A percentile compares a stretch with the other conserved stretches of the same genome.
phyloP scores from a whole-genome alignment of 2,113 vertebrate genomes.

The Osmerus eperlanus region DNA sequence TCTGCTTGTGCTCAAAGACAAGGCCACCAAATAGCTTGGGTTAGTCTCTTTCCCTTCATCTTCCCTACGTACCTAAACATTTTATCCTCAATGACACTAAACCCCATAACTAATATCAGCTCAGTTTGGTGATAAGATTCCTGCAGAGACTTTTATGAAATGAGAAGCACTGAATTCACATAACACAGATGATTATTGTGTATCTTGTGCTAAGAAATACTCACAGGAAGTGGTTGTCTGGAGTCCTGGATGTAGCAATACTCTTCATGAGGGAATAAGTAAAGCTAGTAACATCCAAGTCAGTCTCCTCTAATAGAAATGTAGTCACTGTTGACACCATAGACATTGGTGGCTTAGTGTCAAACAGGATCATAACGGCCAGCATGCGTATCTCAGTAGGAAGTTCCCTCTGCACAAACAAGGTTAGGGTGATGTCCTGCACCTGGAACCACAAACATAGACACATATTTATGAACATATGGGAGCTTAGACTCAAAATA shows the following conservation, averaged over 20 bases:
- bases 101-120: too few species aligned
- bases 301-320: conserved; percentile 69
- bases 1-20: too few species aligned
- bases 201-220: conserved; percentile 25
- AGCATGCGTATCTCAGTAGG: conserved; percentile 71
- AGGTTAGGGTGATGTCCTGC: conserved; percentile 70
- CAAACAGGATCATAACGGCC: conserved; percentile 75
- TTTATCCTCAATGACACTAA: too few species aligned
- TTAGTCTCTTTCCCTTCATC: too few species aligned
- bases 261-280: conserved; percentile 74
- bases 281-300: conserved; percentile 77
- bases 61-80: too few species aligned
- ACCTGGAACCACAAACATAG: conserved; percentile 65
- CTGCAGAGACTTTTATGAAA: too few species aligned
- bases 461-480: neutral
- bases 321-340: conserved; percentile 71
- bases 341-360: conserved; percentile 74
- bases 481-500: too few species aligned
- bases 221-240: conserved; percentile 75
- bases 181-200: too few species aligned
- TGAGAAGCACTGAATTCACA: too few species aligned
- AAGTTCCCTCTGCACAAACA: conserved; percentile 69
- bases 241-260: conserved; percentile 69
- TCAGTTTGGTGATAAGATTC: too few species aligned
- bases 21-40: too few species aligned